Evolutionary conservation across 1,140 invertebrate species (phyloP).

Genomic region (Sycophila sp.): DNA sequence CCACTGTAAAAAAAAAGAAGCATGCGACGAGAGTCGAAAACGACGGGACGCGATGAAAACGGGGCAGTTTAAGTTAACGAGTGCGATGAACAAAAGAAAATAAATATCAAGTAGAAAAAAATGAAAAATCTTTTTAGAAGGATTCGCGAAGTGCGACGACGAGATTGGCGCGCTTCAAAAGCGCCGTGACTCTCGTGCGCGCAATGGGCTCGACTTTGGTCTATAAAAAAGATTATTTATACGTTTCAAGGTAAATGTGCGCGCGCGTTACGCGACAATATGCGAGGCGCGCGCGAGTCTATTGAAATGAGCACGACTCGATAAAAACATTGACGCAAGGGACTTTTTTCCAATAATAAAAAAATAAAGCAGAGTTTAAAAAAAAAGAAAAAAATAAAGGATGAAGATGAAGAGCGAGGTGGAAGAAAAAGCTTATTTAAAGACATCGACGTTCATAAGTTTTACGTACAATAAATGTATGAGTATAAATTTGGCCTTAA

Average conservation of each 20-base stretch:
- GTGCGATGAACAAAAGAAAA: constrained; percentile 11
- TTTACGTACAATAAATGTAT: constrained; percentile 42
- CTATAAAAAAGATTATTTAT: constrained; percentile 26
- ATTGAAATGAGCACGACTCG: constrained; percentile 13
- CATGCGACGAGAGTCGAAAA: not conserved
- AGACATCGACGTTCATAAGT: constrained; percentile 36
- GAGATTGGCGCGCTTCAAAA: not conserved
- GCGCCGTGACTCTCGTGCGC: too few species aligned
- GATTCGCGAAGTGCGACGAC: not conserved
- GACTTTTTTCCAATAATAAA: constrained; percentile 24
- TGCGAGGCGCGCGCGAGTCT: not conserved
- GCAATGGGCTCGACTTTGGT: not conserved
- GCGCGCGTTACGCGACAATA: not conserved
- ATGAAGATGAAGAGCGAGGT: too few species aligned
- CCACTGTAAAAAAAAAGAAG: not conserved
- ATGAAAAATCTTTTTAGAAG: too few species aligned
- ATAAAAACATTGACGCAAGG: constrained; percentile 36
- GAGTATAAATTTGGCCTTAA: constrained; percentile 40
- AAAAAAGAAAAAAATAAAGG: not conserved
- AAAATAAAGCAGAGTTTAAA: not conserved
- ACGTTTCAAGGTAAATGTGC: constrained; percentile 19
- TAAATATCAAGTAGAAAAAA: not conserved
- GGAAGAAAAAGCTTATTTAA: constrained; percentile 32
- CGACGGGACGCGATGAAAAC: not conserved
- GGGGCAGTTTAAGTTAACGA: not conserved